phyloP scores from a whole-genome alignment of 2,888 invertebrate species.

The Yponomeuta sedellus region DNA sequence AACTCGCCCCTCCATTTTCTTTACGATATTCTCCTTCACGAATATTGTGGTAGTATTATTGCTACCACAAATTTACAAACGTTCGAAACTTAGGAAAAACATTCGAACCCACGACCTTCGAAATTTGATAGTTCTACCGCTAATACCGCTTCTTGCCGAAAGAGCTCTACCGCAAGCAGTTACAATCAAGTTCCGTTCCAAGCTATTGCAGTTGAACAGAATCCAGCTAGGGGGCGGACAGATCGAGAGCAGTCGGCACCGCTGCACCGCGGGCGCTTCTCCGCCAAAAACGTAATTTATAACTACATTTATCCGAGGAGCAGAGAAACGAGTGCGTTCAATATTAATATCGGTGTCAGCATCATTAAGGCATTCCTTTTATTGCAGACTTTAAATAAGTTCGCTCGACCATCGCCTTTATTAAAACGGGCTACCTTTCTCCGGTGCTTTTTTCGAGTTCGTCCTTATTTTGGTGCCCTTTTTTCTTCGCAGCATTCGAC shows the following conservation, averaged over 20 bases:
- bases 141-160: no score
- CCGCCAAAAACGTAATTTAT: constrained; percentile 66
- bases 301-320: constrained; percentile 62
- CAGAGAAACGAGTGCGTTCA: constrained; percentile 50
- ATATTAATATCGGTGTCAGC: constrained; percentile 70
- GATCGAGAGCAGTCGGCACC: neutral
- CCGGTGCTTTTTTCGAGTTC: constrained; percentile 61
- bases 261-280: constrained; percentile 18
- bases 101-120: no score
- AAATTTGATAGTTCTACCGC: no score
- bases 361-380: constrained; percentile 75
- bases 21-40: no score
- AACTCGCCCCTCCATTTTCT: no score
- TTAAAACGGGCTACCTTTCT: constrained; percentile 69
- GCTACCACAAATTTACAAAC: no score
- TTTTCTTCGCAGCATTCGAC: constrained; percentile 25
- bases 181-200: neutral
- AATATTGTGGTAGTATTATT: no score
- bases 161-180: neutral
- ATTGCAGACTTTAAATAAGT: constrained; percentile 72
- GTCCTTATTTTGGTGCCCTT: constrained; percentile 59
- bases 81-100: no score
- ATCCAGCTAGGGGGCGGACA: neutral
- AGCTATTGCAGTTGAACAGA: neutral
- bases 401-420: constrained; percentile 58